Evolutionary conservation across 1,140 invertebrate genomes (phyloP).

Genomic region (Drosophila sp.): DNA sequence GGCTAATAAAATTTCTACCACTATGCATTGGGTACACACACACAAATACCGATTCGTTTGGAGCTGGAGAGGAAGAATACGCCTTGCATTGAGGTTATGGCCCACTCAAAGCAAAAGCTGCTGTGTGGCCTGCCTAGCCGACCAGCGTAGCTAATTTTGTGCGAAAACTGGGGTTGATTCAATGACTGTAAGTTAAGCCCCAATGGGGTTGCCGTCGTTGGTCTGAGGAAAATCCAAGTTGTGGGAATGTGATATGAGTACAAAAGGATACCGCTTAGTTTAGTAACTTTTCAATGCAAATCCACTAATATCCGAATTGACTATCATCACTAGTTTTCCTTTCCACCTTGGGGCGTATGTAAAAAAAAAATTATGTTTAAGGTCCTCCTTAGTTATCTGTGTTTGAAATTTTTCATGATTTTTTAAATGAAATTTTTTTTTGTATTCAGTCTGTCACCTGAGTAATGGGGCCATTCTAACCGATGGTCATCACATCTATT

Average conservation of each 20-base stretch:
- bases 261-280: slow-evolving; percentile 48
- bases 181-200: slow-evolving; percentile 18
- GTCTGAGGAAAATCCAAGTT: neutral
- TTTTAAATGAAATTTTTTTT: neutral
- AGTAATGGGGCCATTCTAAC: slow-evolving; percentile 62
- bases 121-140: slow-evolving; percentile 54
- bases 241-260: slow-evolving; percentile 54
- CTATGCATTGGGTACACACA: slow-evolving; percentile 6
- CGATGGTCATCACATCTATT: slow-evolving; percentile 64
- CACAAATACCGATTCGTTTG: slow-evolving; percentile 13
- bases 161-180: slow-evolving; percentile 62
- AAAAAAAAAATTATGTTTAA: neutral
- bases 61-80: neutral
- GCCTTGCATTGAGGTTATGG: slow-evolving; percentile 61
- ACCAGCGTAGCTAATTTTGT: slow-evolving; percentile 75
- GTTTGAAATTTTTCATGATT: too few species aligned
- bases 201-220: slow-evolving; percentile 1
- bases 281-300: neutral
- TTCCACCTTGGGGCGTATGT: neutral
- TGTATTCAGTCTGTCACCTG: slow-evolving; percentile 38
- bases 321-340: neutral
- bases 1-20: neutral
- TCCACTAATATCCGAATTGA: neutral
- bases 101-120: slow-evolving; percentile 65
- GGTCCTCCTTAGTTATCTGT: too few species aligned